Evolutionary conservation across 2,113 vertebrate species (phyloP).

Genomic region (Pitta sordida): DNA sequence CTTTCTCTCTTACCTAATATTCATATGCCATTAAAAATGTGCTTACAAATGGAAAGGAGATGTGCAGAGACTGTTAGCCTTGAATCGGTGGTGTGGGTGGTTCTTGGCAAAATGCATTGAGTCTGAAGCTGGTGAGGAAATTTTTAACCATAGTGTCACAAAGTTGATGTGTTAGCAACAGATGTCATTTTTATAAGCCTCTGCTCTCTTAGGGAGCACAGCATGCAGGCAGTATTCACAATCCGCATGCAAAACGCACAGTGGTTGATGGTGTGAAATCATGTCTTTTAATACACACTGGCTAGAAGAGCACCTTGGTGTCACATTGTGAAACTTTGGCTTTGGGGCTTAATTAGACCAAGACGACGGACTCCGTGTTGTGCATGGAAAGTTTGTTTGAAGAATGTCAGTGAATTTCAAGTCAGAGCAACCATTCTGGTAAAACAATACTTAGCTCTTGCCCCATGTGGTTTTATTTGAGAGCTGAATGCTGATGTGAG

Average conservation of each 20-base stretch:
- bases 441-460: conserved; percentile 35
- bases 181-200: conserved; percentile 44
- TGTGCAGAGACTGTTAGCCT: conserved; percentile 26
- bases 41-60: conserved; percentile 3
- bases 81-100: conserved; percentile 35
- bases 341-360: conserved; percentile 29
- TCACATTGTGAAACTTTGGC: conserved; percentile 29
- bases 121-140: conserved; percentile 22
- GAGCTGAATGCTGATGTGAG: conserved; percentile 43
- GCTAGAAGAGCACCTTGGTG: conserved; percentile 40
- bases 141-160: conserved; percentile 39
- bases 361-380: background rate
- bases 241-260: background rate
- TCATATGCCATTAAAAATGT: conserved; percentile 11
- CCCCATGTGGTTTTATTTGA: conserved; percentile 22
- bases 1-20: background rate
- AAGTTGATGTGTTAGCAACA: conserved; percentile 53
- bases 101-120: conserved; percentile 12
- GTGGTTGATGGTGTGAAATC: conserved; percentile 4
- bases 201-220: conserved; percentile 20
- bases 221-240: background rate
- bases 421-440: conserved; percentile 38
- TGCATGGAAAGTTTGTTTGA: conserved; percentile 29
- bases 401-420: conserved; percentile 45
- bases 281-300: background rate